Base-by-base conservation (phyloP, 2,888 invertebrate genomes). In the Cephalotes varians region DNA sequence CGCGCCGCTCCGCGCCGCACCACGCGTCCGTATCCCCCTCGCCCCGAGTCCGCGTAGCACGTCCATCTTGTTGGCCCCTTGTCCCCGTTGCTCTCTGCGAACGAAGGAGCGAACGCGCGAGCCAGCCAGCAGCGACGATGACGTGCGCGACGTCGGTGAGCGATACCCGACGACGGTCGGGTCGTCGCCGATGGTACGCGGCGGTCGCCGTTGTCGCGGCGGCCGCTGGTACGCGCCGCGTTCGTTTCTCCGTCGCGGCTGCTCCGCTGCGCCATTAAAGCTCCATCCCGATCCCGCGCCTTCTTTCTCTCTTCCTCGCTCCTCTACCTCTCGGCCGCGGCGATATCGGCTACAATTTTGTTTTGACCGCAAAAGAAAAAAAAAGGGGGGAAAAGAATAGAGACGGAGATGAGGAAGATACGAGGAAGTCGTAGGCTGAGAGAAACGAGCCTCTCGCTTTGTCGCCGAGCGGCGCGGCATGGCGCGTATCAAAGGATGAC, bases 1-100 rank as follows among this genome's bases (percentile, higher is more conserved):
- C 54, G 56, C 77, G 85, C 82, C 84, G 84, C 85, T 64, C 84
- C 67, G 65, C 76, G 79, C 64, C 65, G 18, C 74, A 28, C 49
- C 82, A 81, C 73, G 82, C 71, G 65, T 73, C 9, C 31, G 44
- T 72, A 71, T 64, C 83, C 86, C 89, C 77, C 85, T 83, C 88
- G 87, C 87, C 88, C 87, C 86, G 86, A 85, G 83, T 88, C 85
- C 88, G 56, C 89, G 84, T 82, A 77, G 77, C 88, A 90, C 92
- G 92, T 92, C 93, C 93, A 94, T 94, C 92, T 93, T 94, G 93
- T 69, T 92, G 84, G 86, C 89, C 89, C 86, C 90, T 89, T 88
- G 92, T 92, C 92, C 92, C 91, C 93, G 92, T 93, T 92, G 91
- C 91, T 91, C 90, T 88, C 90, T 82, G 79, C 83, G 49, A 28